Evolutionary conservation across 2,797 vertebrate species (phyloP).

Genomic region (Liasis olivaceus): DNA sequence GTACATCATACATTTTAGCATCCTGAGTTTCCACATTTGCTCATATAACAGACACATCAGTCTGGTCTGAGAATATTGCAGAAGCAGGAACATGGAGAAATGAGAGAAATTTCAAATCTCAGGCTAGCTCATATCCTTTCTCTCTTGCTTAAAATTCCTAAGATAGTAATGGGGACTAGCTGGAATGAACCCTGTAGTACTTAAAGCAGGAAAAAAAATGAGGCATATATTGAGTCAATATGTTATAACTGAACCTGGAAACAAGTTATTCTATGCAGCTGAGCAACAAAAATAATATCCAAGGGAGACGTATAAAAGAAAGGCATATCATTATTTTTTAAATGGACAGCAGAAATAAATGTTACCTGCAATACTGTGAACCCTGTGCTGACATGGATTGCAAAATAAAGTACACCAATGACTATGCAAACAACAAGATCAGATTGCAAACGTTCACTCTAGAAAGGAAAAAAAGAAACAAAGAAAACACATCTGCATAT

Average conservation of each 20-base stretch:
- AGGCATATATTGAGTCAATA: not conserved
- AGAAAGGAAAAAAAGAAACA: constrained; percentile 44
- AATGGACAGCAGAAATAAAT: not conserved
- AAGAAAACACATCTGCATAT: not conserved
- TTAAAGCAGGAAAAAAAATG: not conserved
- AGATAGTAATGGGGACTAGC: not conserved
- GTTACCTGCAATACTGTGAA: constrained; percentile 97
- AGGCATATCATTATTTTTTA: not conserved
- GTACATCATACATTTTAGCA: not conserved
- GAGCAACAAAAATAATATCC: not conserved
- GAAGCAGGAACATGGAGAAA: not conserved
- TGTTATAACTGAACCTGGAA: not conserved
- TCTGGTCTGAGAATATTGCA: not conserved
- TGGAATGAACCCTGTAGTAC: not conserved
- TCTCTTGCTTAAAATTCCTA: not conserved
- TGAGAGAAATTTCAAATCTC: not conserved
- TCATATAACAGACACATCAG: not conserved
- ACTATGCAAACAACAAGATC: constrained; percentile 94
- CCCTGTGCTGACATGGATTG: constrained; percentile 98
- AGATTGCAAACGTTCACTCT: constrained; percentile 97
- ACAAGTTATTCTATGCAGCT: not conserved
- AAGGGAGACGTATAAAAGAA: not conserved
- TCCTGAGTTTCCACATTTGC: not conserved
- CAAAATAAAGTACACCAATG: constrained; percentile 96
- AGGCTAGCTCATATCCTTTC: not conserved